Conservation (phyloP, 2,888 invertebrate genomes). For the Meteorus cinctellus region DNA sequence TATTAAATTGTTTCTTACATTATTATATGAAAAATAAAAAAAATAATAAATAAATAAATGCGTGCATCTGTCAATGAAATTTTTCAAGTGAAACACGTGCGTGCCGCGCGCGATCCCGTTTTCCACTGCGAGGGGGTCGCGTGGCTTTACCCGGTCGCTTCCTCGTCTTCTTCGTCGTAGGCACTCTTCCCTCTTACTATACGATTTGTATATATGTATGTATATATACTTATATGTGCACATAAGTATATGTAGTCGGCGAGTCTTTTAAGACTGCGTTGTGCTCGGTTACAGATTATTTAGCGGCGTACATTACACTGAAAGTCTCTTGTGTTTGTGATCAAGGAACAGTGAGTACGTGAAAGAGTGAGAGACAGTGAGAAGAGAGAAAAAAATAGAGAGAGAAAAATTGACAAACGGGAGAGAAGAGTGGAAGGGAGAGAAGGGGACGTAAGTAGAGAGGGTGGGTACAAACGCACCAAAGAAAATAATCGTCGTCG, state of each 20-base stretch:
- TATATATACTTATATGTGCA: neutral
- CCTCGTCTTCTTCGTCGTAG: constrained; percentile 5
- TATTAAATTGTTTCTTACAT: neutral
- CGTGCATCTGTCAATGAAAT: constrained; percentile 51
- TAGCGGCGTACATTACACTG: constrained; percentile 42
- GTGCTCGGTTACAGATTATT: constrained; percentile 46
- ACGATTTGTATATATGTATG: neutral
- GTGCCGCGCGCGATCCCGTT: constrained; percentile 54
- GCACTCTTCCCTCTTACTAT: constrained; percentile 17
- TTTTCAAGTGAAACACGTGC: constrained; percentile 53
- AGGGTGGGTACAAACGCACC: constrained; percentile 41
- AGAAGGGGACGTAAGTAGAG: neutral
- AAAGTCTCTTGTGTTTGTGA: neutral
- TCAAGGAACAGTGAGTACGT: neutral
- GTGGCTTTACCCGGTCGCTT: constrained; percentile 15
- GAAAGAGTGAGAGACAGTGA: neutral
- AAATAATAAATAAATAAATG: constrained; percentile 23
- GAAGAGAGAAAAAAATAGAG: neutral
- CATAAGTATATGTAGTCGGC: neutral
- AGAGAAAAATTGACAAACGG: neutral
- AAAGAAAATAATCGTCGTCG: constrained; percentile 38
- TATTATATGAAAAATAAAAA: neutral
- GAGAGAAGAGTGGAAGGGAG: neutral
- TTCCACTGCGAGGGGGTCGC: constrained; percentile 51
- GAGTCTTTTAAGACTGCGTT: constrained; percentile 22